Evolutionary conservation across 53 echinoderm and acorn worm species (phyloP).

Genomic region (Zoroaster sp.): DNA sequence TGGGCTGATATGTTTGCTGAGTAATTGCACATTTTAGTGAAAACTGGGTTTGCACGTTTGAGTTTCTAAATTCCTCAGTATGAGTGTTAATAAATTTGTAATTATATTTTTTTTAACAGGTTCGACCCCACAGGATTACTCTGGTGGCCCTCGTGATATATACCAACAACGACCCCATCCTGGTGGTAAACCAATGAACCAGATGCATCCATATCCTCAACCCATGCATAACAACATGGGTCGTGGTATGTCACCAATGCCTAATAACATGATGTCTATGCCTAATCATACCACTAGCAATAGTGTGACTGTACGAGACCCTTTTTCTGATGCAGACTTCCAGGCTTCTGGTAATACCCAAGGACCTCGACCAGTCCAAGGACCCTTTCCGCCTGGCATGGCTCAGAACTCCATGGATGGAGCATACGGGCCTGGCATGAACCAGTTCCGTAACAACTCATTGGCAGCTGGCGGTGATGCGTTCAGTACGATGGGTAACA

Average conservation of each 20-base stretch:
- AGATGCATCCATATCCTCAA: constrained; percentile 75
- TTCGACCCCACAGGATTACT: constrained; percentile 39
- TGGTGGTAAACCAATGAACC: constrained; percentile 58
- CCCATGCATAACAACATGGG: constrained; percentile 80
- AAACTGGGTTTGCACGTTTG: too few relatives aligned
- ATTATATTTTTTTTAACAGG: not conserved
- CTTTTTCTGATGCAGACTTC: constrained; percentile 83
- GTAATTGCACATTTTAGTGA: too few relatives aligned
- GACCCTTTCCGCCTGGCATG: constrained; percentile 41
- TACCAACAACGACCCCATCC: constrained; percentile 47
- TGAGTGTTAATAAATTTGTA: not conserved
- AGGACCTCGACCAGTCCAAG: constrained; percentile 40
- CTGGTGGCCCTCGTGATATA: constrained; percentile 41
- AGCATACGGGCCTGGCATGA: constrained; percentile 46
- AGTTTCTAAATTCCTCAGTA: too few relatives aligned
- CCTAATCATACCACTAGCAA: constrained; percentile 56
- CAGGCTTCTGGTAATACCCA: constrained; percentile 38
- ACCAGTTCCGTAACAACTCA: constrained; percentile 56
- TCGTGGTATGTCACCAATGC: constrained; percentile 70
- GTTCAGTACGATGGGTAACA: constrained; percentile 35
- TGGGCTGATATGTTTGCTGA: too few relatives aligned
- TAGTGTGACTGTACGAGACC: constrained; percentile 93
- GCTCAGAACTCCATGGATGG: constrained; percentile 57
- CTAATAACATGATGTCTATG: constrained; percentile 77
- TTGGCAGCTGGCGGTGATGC: constrained; percentile 33